These are phyloP conservation scores for Rhopilema esculentum DNA, from an alignment of 30 jellyfish, hydroid and myxozoan genomes.

Conservation along the genomic window DNA sequence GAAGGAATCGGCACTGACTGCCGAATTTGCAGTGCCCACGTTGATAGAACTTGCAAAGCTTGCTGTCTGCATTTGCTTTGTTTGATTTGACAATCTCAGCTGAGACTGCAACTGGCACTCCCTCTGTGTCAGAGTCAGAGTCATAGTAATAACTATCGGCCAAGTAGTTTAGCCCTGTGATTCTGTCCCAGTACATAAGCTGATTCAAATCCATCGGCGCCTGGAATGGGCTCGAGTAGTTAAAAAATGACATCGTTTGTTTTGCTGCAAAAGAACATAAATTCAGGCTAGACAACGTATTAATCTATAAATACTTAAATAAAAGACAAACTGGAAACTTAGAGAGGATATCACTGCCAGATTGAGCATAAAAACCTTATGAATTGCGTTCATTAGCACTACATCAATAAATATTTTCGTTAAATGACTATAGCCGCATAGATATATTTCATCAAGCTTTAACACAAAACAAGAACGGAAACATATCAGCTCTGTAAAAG, in stretches of 20 bases:
- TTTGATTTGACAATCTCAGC: conserved; percentile 26
- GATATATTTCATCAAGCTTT: no score
- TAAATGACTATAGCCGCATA: no score
- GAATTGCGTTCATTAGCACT: no score
- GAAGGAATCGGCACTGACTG: conserved; percentile 46
- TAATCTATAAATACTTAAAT: background rate
- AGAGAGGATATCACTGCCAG: no score
- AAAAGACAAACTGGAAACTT: background rate
- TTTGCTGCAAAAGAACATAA: background rate
- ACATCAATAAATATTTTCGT: no score
- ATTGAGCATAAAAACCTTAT: no score
- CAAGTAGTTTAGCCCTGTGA: conserved; percentile 47
- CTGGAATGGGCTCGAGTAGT: conserved; percentile 28
- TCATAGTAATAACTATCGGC: conserved; percentile 11
- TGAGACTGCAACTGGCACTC: conserved; percentile 53
- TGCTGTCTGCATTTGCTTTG: conserved; percentile 4
- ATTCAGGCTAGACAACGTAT: background rate
- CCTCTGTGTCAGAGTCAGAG: conserved; percentile 52
- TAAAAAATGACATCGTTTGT: conserved; percentile 35
- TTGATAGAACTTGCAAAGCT: conserved; percentile 48
- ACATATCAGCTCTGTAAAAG: no score
- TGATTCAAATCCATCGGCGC: conserved; percentile 51
- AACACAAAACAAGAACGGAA: no score
- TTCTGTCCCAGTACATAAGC: conserved; percentile 56
- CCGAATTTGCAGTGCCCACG: conserved; percentile 66